phyloP scores from a whole-genome alignment of 2,113 vertebrate species.

The Polypterus bichir region DNA sequence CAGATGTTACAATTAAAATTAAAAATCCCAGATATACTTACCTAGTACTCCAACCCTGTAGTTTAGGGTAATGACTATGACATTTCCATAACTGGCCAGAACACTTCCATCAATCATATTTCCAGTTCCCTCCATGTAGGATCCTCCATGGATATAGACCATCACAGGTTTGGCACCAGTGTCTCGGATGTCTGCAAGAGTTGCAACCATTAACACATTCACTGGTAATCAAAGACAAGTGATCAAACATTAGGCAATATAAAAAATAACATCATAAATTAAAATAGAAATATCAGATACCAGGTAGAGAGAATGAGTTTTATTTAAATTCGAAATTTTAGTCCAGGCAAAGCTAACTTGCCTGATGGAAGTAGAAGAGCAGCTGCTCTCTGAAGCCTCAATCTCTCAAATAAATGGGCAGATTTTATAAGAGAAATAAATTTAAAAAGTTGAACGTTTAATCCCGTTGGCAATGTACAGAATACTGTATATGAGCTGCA shows the following conservation, averaged over 20 bases:
- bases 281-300: conserved; percentile 50
- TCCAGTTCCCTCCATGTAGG: conserved; percentile 97
- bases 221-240: conserved; percentile 31
- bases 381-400: too few relatives aligned
- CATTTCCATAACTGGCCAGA: conserved; percentile 95
- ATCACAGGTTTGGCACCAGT: conserved; percentile 97
- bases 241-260: conserved; percentile 32
- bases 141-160: conserved; percentile 96
- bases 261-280: conserved; percentile 3
- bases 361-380: too few relatives aligned
- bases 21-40: conserved; percentile 39
- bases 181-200: conserved; percentile 96
- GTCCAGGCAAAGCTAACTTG: too few relatives aligned
- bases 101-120: conserved; percentile 98
- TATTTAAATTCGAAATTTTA: too few relatives aligned
- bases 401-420: too few relatives aligned
- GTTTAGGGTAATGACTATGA: conserved; percentile 98
- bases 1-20: background rate
- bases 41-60: conserved; percentile 94
- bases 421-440: too few relatives aligned
- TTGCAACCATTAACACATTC: conserved; percentile 57
- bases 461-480: too few relatives aligned
- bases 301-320: conserved; percentile 24
- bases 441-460: too few relatives aligned
- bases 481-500: too few relatives aligned